A percentile compares a stretch with the other conserved stretches of the same genome.
These are phyloP conservation scores for Cheirogaleus major DNA, from an alignment of 2,797 vertebrate species.

Conservation along the genomic window DNA sequence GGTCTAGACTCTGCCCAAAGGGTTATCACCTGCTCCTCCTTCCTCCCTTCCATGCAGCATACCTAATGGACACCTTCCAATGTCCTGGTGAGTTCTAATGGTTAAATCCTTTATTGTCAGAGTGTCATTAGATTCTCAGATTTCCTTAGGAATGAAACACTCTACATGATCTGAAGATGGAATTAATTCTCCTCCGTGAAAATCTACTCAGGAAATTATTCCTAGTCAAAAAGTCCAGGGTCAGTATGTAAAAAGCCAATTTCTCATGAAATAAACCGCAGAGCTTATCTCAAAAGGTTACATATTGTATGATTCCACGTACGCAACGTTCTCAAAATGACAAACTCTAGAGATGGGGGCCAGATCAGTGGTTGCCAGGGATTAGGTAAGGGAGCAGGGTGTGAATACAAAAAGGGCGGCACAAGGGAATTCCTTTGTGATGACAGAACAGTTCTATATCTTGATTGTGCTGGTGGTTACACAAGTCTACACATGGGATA, in stretches of 20 bases:
- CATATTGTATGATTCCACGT: neutral
- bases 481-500: neutral
- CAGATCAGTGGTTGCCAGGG: neutral
- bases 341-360: neutral
- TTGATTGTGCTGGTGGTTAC: neutral
- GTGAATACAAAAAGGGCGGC: neutral
- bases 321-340: neutral
- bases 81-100: neutral
- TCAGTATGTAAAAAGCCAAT: neutral
- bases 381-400: neutral
- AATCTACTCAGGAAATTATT: conserved; percentile 20
- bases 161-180: neutral
- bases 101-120: neutral
- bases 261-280: neutral
- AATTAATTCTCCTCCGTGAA: conserved; percentile 40
- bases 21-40: neutral
- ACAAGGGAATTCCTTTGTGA: neutral
- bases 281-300: neutral
- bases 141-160: neutral
- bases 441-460: neutral
- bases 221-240: neutral
- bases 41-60: neutral
- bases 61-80: neutral
- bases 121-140: conserved; percentile 43
- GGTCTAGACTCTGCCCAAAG: neutral